Evolutionary conservation across 1,140 invertebrate species (phyloP), one percentile per base, ranked within the genome.

Genomic region (Trialeurodes vaporariorum): DNA sequence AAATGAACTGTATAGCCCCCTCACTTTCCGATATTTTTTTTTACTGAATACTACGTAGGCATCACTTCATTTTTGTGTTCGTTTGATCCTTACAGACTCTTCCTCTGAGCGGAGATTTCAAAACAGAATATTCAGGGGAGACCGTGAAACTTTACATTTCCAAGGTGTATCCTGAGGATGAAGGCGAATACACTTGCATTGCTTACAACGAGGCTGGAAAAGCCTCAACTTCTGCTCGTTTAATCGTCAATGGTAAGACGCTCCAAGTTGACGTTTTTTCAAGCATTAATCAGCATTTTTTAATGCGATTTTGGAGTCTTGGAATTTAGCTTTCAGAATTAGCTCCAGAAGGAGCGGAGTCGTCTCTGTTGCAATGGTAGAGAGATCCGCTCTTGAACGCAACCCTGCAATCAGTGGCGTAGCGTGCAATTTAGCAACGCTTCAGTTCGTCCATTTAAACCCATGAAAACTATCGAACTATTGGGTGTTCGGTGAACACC

Each of bases 131-230:
- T 72, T 85, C 90, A 65, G 87, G 84, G 0, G 83, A 85, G 25
- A 84, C 80, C 0, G 89, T 87, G 1, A 82, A 82, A 23, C 77
- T 93, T 25, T 83, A 80, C 67, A 93, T 95, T 72, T 82, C 83
- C 12, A 85, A 88, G 66, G 86, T 92, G 22, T 89, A 88, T 71
- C 89, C 90, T 0, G 91, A 93, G 74, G 92, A 95, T 75, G 89
- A 92, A 72, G 92, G 92, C n/a, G 88, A 91, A 71, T 96, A 94
- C 76, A 88, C 86, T 0, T 94, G 92, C 73, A 85, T 90, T 61
- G 91, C 88, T 9, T 85, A 84, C 71, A 94, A 94, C 75, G 84
- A 85, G 68, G 80, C 91, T 63, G 92, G 92, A 60, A 88, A 89
- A 75, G 86, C 87, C 0, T 83, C 83, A 59, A 90, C 89, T 1